Percentiles rank a stretch among this genome's conserved stretches.
These are phyloP conservation scores for Arnoldichthys spilopterus DNA, from an alignment of 2,797 vertebrate genomes.

Conservation along the genomic window DNA sequence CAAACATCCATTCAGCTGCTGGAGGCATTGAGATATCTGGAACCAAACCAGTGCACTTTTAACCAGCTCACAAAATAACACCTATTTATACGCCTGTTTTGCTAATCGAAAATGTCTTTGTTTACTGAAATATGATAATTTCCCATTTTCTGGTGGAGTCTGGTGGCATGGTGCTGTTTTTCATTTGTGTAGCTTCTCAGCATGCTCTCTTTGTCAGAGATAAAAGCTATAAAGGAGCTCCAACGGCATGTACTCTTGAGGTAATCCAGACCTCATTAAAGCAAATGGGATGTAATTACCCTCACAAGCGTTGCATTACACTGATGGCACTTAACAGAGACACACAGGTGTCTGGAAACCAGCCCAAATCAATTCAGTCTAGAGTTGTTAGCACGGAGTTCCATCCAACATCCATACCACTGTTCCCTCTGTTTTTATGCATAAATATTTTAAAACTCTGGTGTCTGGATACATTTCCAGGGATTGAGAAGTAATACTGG, in stretches of 20 bases:
- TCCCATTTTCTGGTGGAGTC: not conserved
- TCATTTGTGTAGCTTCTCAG: too few relatives aligned
- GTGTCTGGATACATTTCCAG: conserved; percentile 1
- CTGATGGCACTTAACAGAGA: conserved; percentile 14
- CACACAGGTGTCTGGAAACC: conserved; percentile 1
- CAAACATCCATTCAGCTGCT: too few relatives aligned
- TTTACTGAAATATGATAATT: too few relatives aligned
- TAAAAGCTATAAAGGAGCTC: conserved; percentile 29
- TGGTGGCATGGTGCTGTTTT: too few relatives aligned
- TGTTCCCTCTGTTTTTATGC: not conserved
- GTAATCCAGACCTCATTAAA: conserved; percentile 39
- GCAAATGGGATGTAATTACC: conserved; percentile 35
- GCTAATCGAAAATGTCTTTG: conserved; percentile 9
- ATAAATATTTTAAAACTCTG: not conserved
- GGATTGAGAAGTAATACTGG: not conserved
- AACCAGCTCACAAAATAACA: too few relatives aligned
- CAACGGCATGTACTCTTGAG: not conserved
- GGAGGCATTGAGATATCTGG: too few relatives aligned
- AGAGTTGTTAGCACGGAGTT: not conserved
- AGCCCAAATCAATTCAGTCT: not conserved
- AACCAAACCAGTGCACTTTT: too few relatives aligned
- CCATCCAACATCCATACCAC: not conserved
- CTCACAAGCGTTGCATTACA: conserved; percentile 12
- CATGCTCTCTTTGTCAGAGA: conserved; percentile 36
- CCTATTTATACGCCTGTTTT: too few relatives aligned